Evolutionary conservation across 92 coral and sea anemone genomes (phyloP), one percentile per base, ranked within the genome.

Genomic region (Zoanthus sansibaricus): DNA sequence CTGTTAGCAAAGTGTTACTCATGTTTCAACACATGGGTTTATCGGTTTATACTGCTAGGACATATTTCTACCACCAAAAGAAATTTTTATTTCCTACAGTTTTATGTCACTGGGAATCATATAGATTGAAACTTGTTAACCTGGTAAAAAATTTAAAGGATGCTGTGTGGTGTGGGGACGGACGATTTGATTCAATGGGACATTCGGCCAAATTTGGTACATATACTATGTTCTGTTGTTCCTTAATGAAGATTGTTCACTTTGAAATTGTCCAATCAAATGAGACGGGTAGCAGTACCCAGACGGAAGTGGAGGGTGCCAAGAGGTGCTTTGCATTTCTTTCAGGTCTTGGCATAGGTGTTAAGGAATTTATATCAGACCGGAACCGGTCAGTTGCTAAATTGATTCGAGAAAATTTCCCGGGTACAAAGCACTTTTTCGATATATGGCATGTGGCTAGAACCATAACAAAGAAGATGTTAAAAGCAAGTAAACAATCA

Each of bases 51-150:
- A 77, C 73, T 76, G 89, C 70, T 4, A 31, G 94, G 48, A 88
- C 94, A n/a, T 91, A 69, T 77, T 91, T 91, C 82, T 25, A 55
- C 49, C 94, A 91, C 79, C 94, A 88, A 49, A 91, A 46, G 79
- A 13, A 72, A 78, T 91, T 66, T 82, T 91, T 15, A 32, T 91
- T 91, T 68, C 94, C 94, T 11, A 83, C 70, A 54, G 62, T 88
- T 44, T 20, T 37, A 37, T 37, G 42, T 37, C 4, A 37, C 42
- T 37, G 42, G 42, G 42, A 37, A 37, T 37, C 42, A 17, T 91
- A 88, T 71, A 66, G 82, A 73, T 71, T 68, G 30, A 54, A 82
- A n/a, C 89, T 90, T 17, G 30, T 90, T 14, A 64, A 49, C 1
- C 17, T 80, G 32, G 8, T 66, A 17, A 66, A 66, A 17, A 66